Evolutionary conservation across 2,797 vertebrate species (phyloP).

Genomic region (Tympanoctomys barrerae): DNA sequence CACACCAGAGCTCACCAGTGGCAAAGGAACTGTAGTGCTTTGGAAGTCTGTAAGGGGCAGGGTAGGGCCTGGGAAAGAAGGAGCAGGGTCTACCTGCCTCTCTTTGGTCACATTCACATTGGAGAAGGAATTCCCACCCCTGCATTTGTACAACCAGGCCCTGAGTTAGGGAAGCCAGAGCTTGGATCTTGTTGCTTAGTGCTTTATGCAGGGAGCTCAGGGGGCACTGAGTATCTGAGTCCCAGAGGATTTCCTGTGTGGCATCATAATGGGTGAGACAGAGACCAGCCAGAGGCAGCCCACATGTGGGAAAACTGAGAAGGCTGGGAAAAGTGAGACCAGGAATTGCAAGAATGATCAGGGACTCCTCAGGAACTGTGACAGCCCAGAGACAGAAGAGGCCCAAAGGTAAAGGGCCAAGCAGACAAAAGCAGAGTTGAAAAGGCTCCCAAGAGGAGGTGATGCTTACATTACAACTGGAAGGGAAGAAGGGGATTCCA

Average conservation of each 20-base stretch:
- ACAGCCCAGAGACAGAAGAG: not conserved
- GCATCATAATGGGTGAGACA: not conserved
- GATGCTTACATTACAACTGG: not conserved
- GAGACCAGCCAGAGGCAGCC: not conserved
- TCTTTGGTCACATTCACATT: not conserved
- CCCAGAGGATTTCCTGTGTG: not conserved
- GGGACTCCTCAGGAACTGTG: not conserved
- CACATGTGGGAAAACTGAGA: not conserved
- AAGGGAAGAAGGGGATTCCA: not conserved
- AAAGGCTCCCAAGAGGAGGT: not conserved
- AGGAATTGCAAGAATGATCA: not conserved
- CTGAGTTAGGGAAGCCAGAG: not conserved
- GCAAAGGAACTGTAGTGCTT: not conserved
- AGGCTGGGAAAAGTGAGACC: not conserved
- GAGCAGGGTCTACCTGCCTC: not conserved
- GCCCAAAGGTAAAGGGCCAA: not conserved
- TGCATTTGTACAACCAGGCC: not conserved
- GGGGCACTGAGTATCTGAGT: not conserved
- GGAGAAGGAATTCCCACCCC: not conserved
- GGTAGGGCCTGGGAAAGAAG: not conserved
- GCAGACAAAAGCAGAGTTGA: not conserved
- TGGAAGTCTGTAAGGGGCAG: not conserved
- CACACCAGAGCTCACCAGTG: not conserved
- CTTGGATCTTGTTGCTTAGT: fast-evolving
- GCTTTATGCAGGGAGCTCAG: not conserved